Evolutionary conservation across 2,797 vertebrate genomes (phyloP).

Genomic region (Galago senegalensis): DNA sequence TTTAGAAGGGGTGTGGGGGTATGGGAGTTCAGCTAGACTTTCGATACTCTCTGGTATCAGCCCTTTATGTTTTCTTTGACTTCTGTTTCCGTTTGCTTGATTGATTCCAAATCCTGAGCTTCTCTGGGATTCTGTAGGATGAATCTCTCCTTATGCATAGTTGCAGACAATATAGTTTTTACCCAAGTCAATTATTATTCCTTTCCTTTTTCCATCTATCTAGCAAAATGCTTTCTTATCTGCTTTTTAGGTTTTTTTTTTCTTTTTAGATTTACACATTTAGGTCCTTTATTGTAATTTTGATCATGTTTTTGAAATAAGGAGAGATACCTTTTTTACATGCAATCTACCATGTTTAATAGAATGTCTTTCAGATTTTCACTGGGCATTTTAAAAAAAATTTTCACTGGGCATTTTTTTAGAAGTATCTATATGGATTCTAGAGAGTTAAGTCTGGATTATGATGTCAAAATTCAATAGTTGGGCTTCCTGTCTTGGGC

Average conservation of each 20-base stretch:
- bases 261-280: background rate
- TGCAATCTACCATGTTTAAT: background rate
- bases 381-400: background rate
- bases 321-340: background rate
- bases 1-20: background rate
- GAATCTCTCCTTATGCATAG: background rate
- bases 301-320: constrained; percentile 42
- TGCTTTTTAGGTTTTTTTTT: background rate
- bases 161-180: background rate
- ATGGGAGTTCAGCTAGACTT: background rate
- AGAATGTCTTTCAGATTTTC: constrained; percentile 9
- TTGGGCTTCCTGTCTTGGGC: background rate
- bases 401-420: background rate
- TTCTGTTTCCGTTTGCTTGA: background rate
- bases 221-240: background rate
- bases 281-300: constrained; percentile 1
- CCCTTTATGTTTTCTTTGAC: background rate
- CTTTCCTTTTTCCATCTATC: background rate
- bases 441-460: background rate
- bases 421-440: background rate
- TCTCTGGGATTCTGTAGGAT: background rate
- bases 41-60: background rate
- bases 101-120: background rate
- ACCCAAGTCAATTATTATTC: background rate
- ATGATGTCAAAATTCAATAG: background rate